A percentile compares a stretch with the other conserved stretches of the same genome.
Conservation (phyloP, 2,888 invertebrate species). For the Heteromurus nitidus region DNA sequence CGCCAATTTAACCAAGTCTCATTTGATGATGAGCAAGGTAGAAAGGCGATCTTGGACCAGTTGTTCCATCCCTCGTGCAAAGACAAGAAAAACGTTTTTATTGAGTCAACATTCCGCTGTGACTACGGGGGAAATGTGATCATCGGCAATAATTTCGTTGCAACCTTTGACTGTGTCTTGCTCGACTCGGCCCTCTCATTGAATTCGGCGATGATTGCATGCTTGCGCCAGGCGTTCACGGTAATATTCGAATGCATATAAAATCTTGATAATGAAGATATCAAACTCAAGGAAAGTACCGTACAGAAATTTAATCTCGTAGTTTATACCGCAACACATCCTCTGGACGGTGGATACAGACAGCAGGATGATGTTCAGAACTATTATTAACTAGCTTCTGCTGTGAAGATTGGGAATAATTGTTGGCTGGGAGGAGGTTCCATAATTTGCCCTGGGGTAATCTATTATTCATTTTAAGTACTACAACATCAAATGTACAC, state of each 20-base stretch:
- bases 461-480: too few species aligned
- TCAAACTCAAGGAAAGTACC: too few species aligned
- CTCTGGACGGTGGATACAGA: conserved; percentile 59
- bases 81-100: conserved; percentile 42
- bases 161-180: conserved; percentile 68
- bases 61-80: conserved; percentile 52
- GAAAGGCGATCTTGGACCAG: conserved; percentile 46
- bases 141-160: conserved; percentile 63
- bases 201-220: conserved; percentile 66
- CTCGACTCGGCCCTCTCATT: conserved; percentile 57
- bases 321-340: conserved; percentile 69
- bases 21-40: conserved; percentile 34
- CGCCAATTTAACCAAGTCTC: conserved; percentile 37
- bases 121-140: conserved; percentile 70
- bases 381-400: conserved; percentile 63
- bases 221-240: conserved; percentile 68
- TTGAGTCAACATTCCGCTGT: conserved; percentile 65
- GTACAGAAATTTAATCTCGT: too few species aligned
- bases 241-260: too few species aligned
- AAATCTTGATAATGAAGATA: too few species aligned
- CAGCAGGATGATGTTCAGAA: conserved; percentile 20
- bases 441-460: conserved; percentile 70
- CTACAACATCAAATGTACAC: too few species aligned
- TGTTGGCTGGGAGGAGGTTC: conserved; percentile 70
- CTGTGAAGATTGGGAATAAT: conserved; percentile 64